These are phyloP conservation scores for Montipora sp. DNA, from an alignment of 64 coral and sea anemone species.

Conservation along the genomic window DNA sequence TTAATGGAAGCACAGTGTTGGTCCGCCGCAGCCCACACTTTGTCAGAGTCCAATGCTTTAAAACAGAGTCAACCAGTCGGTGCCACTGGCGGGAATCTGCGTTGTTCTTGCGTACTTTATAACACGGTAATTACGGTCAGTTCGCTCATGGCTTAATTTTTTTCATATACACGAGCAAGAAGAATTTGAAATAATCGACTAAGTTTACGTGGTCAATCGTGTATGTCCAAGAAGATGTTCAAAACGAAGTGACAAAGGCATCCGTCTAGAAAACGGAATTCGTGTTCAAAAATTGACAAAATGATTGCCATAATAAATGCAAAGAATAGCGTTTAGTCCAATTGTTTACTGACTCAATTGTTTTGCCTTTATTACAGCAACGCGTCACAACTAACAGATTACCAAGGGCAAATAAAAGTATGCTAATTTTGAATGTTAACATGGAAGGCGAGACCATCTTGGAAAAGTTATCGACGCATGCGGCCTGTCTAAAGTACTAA, in stretches of 20 bases:
- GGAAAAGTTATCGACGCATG: not conserved
- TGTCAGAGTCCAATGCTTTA: too few relatives aligned
- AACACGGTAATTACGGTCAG: too few relatives aligned
- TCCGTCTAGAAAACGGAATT: not conserved
- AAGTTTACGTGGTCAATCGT: not conserved
- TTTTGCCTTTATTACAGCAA: conserved; percentile 28
- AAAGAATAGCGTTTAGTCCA: conserved; percentile 10
- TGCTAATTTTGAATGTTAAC: conserved; percentile 25
- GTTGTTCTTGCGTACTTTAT: too few relatives aligned
- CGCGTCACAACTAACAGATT: conserved; percentile 12
- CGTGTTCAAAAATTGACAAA: not conserved
- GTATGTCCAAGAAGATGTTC: not conserved
- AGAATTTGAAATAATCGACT: not conserved
- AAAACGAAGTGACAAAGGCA: conserved; percentile 14
- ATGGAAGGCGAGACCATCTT: not conserved
- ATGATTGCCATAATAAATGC: conserved; percentile 1
- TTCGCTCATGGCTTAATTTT: too few relatives aligned
- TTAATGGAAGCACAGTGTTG: too few relatives aligned
- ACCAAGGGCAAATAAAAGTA: conserved; percentile 24
- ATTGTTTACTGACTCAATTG: conserved; percentile 22
- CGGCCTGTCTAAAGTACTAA: not conserved
- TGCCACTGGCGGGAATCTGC: too few relatives aligned
- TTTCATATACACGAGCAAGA: too few relatives aligned
- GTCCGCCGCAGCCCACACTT: too few relatives aligned
- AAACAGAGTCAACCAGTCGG: too few relatives aligned